Conservation (phyloP, 2,113 vertebrate species). For the Rhinolophus sinicus region DNA sequence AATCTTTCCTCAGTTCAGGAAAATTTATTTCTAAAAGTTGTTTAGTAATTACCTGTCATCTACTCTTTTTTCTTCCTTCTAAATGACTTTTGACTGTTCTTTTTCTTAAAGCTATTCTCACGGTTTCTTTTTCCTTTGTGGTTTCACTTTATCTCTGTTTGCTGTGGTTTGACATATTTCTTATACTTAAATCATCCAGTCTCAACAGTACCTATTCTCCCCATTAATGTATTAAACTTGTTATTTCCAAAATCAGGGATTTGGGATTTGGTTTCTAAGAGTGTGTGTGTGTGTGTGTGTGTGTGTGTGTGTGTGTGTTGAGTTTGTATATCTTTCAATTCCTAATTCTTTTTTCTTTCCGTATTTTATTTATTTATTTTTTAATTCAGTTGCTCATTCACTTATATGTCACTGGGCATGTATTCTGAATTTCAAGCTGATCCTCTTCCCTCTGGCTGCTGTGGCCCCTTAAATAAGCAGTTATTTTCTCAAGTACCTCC, state of each 20-base stretch:
- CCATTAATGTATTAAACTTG: background rate
- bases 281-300: too few species aligned
- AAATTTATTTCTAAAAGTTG: conserved; percentile 8
- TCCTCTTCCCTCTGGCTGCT: background rate
- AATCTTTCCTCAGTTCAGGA: background rate
- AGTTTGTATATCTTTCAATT: background rate
- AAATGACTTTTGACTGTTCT: background rate
- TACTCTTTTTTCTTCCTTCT: background rate
- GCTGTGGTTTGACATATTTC: background rate
- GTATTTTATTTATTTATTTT: background rate
- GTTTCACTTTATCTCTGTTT: background rate
- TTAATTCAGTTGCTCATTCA: background rate
- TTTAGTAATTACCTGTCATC: background rate
- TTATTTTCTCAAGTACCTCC: background rate
- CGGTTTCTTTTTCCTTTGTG: background rate
- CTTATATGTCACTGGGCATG: background rate
- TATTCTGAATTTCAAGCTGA: background rate
- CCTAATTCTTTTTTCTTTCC: background rate
- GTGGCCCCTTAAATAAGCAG: background rate
- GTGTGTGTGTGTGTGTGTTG: too few species aligned
- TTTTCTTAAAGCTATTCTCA: background rate
- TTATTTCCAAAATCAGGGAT: background rate
- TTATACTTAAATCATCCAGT: background rate
- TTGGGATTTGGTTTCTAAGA: background rate
- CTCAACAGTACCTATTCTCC: background rate